Base-by-base conservation (phyloP, 1,140 invertebrate species). In the Hycleus phaleratus region DNA sequence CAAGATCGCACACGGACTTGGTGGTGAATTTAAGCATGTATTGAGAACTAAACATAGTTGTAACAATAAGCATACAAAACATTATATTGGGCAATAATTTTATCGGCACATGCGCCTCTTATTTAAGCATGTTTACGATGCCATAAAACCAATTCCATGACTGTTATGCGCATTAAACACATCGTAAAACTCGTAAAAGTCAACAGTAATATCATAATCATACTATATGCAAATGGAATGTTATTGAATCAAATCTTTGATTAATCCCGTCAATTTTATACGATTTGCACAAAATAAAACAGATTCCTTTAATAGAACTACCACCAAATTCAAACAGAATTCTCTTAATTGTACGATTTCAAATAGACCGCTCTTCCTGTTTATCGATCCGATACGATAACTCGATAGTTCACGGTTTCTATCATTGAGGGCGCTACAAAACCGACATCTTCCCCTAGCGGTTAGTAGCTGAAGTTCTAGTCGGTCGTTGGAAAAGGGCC, bases 101-200 rank as follows among this genome's bases (percentile, higher is more conserved):
- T 59, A 59, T 64, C 58, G 57, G 58, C 49, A 61, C 62, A 62
- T 62, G 63, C 63, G 67, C 58, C 40, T 11, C 43, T 49, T 58
- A 43, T 49, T 43, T 49, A 54, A 50, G 50, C 49, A 61, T 57
- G 50, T 65, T 68, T 67, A 67, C 56, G 63, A 63, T 60, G 56
- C 59, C 63, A 68, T 68, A 67, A 67, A 68, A 63, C 61, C 59
- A 53, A 65, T 63, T 58, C 56, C 49, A 53, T 62, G 67, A 65
- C 67, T 62, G 59, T 68, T 63, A 68, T 68, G 64, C 52, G 63
- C 63, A 67, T 67, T 68, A 62, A 68, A 67, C 67, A 68, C 63
- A 54, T 68, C 65, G 65, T 68, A 64, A 64, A 64, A 64, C 59
- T 62, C 63, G 60, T 65, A 67, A 69, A 69, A 69, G 65, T 68